Base-by-base conservation (phyloP, 2,888 invertebrate genomes). In the Drosophila borborema region DNA sequence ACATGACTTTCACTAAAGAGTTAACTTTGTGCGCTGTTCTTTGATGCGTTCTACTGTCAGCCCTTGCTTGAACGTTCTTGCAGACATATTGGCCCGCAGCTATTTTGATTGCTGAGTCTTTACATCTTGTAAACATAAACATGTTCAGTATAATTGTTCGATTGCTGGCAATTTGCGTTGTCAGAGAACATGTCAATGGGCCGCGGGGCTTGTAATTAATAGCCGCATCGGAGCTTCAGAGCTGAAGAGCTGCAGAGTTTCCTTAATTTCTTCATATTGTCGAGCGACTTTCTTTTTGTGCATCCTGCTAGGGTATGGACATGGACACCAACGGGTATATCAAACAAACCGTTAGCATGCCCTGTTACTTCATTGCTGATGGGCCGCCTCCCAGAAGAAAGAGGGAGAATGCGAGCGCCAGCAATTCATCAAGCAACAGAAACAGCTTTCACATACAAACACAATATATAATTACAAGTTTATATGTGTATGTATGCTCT, bases 91-190 rank as follows among this genome's bases (percentile, higher is more conserved):
- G 55, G 74, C 81, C 87, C 77, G 81, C 82, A 81, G 86, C 81
- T 79, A 84, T 87, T 77, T 78, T 74, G 75, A 77, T 80, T 88
- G 86, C 72, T 58, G 64, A 66, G 63, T 74, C 49, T 55, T 41
- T 85, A 87, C 90, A 89, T 82, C 74, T 77, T 87, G 89, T 83
- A 88, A 90, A 90, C 90, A 89, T 76, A 65, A 82, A 82, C 66
- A 74, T 88, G 82, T 75, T 53, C 77, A 81, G 14, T 14, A 79
- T 81, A 83, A 86, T 80, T 90, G 49, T 80, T 62, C 38, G 62
- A 64, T 54, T 64, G 64, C 70, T 53, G 58, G 81, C 63, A 86
- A 85, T 81, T 89, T 81, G 64, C 61, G 48, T 56, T 69, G 78
- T 64, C 71, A 58, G 68, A 73, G 85, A 89, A 85, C 90, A 85